These are phyloP conservation scores for Hydrotaea diabolus DNA, from an alignment of 2,888 invertebrate species.

Conservation along the genomic window DNA sequence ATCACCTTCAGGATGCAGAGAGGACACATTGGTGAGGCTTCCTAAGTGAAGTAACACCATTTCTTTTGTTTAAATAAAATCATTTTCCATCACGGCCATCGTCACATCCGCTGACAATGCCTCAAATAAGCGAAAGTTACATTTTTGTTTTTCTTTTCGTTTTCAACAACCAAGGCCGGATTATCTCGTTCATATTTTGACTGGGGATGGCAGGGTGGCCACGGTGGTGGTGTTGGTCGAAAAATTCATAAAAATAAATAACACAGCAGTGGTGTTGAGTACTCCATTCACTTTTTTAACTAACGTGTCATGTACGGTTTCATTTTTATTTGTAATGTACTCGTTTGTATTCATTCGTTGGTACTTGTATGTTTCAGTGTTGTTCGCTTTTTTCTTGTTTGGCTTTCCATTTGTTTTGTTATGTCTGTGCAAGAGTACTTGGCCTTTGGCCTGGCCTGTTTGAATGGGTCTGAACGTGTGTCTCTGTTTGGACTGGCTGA, in stretches of 20 bases:
- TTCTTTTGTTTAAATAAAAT: not conserved
- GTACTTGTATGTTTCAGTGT: not conserved
- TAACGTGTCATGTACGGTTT: conserved; percentile 9
- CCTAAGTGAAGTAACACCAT: not conserved
- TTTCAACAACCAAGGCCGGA: not conserved
- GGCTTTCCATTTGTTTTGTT: conserved; percentile 1
- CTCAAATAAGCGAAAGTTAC: not conserved
- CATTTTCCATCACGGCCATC: not conserved
- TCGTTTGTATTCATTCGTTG: not conserved
- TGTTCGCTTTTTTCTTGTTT: not conserved
- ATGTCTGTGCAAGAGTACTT: conserved; percentile 1
- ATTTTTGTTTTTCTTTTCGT: too few relatives aligned
- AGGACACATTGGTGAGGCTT: not conserved
- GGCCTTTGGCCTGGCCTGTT: conserved; percentile 14
- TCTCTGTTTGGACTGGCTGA: not conserved
- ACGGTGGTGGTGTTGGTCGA: not conserved
- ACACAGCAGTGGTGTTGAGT: not conserved
- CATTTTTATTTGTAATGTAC: not conserved
- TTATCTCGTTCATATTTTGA: conserved; percentile 21
- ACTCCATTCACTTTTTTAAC: conserved; percentile 12
- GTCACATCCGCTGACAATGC: not conserved
- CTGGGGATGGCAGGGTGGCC: not conserved
- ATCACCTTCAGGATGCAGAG: too few relatives aligned
- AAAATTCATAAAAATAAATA: not conserved
- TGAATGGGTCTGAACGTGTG: not conserved